A percentile compares a stretch with the other conserved stretches of the same genome.
Evolutionary conservation across 1,140 invertebrate genomes (phyloP).

Genomic region (Lutraria rhynchaena): DNA sequence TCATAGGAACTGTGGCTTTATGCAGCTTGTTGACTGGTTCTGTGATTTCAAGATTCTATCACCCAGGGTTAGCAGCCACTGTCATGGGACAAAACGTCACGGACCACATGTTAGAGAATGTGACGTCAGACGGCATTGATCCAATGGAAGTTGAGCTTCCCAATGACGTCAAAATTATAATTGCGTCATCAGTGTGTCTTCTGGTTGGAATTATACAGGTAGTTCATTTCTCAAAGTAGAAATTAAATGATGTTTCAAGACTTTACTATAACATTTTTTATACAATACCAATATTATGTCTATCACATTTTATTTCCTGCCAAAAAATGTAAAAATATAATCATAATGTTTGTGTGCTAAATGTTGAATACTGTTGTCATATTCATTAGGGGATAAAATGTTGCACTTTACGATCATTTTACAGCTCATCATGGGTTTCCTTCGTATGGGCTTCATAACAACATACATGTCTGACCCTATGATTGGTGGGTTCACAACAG

Average conservation of each 20-base stretch:
- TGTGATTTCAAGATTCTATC: conserved; percentile 62
- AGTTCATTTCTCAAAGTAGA: background rate
- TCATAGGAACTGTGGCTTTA: conserved; percentile 78
- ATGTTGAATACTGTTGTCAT: too few species aligned
- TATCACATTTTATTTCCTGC: too few species aligned
- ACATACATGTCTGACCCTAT: conserved; percentile 81
- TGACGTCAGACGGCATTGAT: conserved; percentile 1
- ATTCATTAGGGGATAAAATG: too few species aligned
- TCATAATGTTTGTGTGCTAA: too few species aligned
- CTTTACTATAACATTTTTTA: too few species aligned
- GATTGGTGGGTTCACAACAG: conserved; percentile 81
- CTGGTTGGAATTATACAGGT: conserved; percentile 75
- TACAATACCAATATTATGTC: too few species aligned
- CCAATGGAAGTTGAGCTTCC: conserved; percentile 33
- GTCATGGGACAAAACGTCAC: background rate
- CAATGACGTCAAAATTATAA: conserved; percentile 67
- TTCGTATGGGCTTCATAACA: conserved; percentile 79
- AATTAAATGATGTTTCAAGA: background rate
- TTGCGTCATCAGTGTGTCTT: conserved; percentile 72
- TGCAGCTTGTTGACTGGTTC: conserved; percentile 78
- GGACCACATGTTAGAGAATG: conserved; percentile 19
- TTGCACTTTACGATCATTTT: too few species aligned
- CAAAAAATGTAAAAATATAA: too few species aligned
- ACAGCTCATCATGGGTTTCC: conserved; percentile 78
- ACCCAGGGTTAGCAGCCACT: conserved; percentile 46